Conservation (phyloP, 2,113 vertebrate genomes). For the Glareola pratincola region DNA sequence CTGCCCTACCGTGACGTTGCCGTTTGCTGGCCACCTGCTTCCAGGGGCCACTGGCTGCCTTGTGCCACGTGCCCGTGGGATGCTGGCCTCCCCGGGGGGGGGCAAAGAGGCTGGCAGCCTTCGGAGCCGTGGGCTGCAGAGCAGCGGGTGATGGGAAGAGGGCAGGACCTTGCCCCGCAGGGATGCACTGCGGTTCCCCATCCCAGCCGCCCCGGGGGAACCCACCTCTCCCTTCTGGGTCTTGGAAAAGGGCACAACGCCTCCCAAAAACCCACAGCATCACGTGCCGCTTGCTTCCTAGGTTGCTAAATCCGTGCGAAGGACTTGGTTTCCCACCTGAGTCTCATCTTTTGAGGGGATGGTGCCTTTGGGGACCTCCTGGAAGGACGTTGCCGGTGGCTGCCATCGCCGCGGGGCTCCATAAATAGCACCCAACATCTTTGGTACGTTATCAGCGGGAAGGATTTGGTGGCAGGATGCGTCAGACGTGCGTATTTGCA, state of each 20-base stretch:
- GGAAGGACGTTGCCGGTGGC: fast-evolving
- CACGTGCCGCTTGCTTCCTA: neutral
- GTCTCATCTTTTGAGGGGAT: neutral
- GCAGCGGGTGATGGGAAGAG: neutral
- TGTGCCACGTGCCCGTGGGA: fast-evolving
- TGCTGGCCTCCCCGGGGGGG: neutral
- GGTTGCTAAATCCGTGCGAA: neutral
- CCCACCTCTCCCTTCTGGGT: neutral
- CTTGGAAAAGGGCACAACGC: neutral
- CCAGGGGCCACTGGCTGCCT: neutral
- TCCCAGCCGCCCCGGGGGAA: fast-evolving
- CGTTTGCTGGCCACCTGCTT: neutral
- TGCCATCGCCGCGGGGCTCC: neutral
- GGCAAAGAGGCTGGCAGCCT: neutral
- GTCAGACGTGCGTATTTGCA: fast-evolving
- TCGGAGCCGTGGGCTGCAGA: neutral
- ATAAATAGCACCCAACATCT: neutral
- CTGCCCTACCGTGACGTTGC: fast-evolving
- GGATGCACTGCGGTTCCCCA: neutral
- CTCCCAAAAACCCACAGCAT: neutral
- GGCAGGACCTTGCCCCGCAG: neutral
- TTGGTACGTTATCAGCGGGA: neutral
- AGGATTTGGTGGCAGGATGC: neutral
- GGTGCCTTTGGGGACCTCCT: fast-evolving
- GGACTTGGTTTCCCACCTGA: neutral